These are phyloP conservation scores for Pseudorhombus dupliciocellatus DNA, from an alignment of 2,113 vertebrate genomes.

Conservation along the genomic window DNA sequence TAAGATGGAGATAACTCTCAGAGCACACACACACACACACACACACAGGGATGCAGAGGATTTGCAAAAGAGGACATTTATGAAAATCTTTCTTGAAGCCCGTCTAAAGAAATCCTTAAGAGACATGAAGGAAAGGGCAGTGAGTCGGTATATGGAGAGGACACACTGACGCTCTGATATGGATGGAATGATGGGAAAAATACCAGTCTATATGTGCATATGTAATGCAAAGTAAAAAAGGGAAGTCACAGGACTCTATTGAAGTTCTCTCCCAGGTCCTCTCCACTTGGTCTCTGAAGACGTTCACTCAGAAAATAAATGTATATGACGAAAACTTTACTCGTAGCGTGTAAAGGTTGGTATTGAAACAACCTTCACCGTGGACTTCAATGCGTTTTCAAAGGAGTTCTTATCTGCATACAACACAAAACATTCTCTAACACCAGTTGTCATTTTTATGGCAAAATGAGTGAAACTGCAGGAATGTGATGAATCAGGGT, in stretches of 20 bases:
- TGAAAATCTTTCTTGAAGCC: constrained; percentile 75
- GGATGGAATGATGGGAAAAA: constrained; percentile 61
- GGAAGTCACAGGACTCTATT: constrained; percentile 49
- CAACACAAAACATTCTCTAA: constrained; percentile 13
- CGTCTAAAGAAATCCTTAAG: constrained; percentile 70
- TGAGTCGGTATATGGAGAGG: constrained; percentile 66
- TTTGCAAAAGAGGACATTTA: constrained; percentile 77
- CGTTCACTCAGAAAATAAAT: constrained; percentile 45
- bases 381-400: constrained; percentile 24
- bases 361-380: constrained; percentile 58
- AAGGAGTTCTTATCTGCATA: constrained; percentile 21
- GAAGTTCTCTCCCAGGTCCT: constrained; percentile 44
- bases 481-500: constrained; percentile 20
- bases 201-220: constrained; percentile 80
- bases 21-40: constrained; percentile 32
- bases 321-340: constrained; percentile 40
- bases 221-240: constrained; percentile 65
- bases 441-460: constrained; percentile 1
- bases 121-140: constrained; percentile 77
- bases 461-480: constrained; percentile 13
- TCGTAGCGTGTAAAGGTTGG: constrained; percentile 33
- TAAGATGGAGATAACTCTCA: constrained; percentile 65
- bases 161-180: constrained; percentile 71
- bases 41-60: constrained; percentile 60
- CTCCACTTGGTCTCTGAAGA: constrained; percentile 47